These are phyloP conservation scores for Nanorana parkeri DNA, from an alignment of 2,113 vertebrate genomes.

Conservation along the genomic window DNA sequence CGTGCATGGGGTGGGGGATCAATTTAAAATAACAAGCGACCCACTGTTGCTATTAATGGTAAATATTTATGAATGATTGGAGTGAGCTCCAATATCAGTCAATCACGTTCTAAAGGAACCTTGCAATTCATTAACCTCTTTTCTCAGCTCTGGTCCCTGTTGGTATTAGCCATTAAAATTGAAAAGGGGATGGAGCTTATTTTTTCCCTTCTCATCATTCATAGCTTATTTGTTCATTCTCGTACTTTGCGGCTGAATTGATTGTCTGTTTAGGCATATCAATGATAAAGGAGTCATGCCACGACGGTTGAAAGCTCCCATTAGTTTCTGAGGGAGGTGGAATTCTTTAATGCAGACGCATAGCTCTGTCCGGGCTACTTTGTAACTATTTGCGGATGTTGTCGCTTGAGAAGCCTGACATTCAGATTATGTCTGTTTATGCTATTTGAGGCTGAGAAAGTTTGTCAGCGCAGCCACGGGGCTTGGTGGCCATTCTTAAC, in stretches of 20 bases:
- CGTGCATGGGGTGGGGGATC: slow-evolving; percentile 74
- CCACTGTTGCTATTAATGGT: slow-evolving; percentile 92
- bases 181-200: slow-evolving; percentile 86
- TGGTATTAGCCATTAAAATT: slow-evolving; percentile 95
- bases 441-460: slow-evolving; percentile 9
- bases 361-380: slow-evolving; percentile 34
- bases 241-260: slow-evolving; percentile 93
- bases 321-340: slow-evolving; percentile 78
- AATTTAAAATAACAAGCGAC: slow-evolving; percentile 87
- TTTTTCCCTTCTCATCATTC: slow-evolving; percentile 94
- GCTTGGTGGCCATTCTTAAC: slow-evolving; percentile 1
- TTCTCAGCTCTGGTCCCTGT: slow-evolving; percentile 92
- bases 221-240: slow-evolving; percentile 92
- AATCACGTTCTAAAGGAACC: slow-evolving; percentile 95
- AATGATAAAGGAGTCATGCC: slow-evolving; percentile 89
- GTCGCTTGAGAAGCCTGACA: slow-evolving; percentile 32
- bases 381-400: slow-evolving; percentile 42
- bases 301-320: slow-evolving; percentile 81
- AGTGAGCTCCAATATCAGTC: slow-evolving; percentile 94
- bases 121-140: slow-evolving; percentile 97
- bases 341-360: slow-evolving; percentile 68
- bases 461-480: slow-evolving; percentile 5
- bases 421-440: slow-evolving; percentile 34
- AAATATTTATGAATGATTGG: slow-evolving; percentile 99
- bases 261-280: slow-evolving; percentile 97